phyloP scores from a whole-genome alignment of 2,113 vertebrate genomes.

The Engraulis encrasicolus region DNA sequence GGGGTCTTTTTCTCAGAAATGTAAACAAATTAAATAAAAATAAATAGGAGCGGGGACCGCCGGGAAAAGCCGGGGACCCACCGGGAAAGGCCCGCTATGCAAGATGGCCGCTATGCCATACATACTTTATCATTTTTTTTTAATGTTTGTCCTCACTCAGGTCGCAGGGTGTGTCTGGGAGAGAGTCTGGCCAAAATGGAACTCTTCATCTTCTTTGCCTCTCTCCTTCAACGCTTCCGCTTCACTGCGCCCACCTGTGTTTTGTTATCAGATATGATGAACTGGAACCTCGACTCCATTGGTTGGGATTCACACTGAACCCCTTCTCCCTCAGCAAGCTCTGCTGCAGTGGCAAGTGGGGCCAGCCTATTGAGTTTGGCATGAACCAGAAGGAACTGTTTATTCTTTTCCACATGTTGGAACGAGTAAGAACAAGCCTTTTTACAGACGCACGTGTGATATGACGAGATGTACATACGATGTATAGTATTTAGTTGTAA shows the following conservation, averaged over 20 bases:
- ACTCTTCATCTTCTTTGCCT: conserved; percentile 77
- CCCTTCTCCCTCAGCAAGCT: conserved; percentile 71
- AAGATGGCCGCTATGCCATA: too few relatives aligned
- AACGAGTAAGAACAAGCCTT: too few relatives aligned
- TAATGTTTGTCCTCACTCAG: conserved; percentile 57
- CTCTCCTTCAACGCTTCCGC: conserved; percentile 72
- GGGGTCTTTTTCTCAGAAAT: too few relatives aligned
- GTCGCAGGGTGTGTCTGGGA: conserved; percentile 71
- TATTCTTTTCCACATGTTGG: too few relatives aligned
- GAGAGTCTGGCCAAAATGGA: conserved; percentile 80
- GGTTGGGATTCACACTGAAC: conserved; percentile 67
- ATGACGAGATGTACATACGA: neutral
- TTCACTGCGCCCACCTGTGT: conserved; percentile 71
- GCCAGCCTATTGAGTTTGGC: neutral
- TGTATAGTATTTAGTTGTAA: neutral
- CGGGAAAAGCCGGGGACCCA: too few relatives aligned
- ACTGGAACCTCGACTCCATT: conserved; percentile 72
- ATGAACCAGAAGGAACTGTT: too few relatives aligned
- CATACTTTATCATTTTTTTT: neutral
- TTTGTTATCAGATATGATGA: conserved; percentile 63
- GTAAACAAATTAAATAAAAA: too few relatives aligned
- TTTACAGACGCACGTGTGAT: neutral
- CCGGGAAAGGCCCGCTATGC: too few relatives aligned
- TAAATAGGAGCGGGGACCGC: too few relatives aligned
- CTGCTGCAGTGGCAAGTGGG: conserved; percentile 72